Evolutionary conservation across 2,113 vertebrate species (phyloP).

Genomic region (Patagioenas fasciata): DNA sequence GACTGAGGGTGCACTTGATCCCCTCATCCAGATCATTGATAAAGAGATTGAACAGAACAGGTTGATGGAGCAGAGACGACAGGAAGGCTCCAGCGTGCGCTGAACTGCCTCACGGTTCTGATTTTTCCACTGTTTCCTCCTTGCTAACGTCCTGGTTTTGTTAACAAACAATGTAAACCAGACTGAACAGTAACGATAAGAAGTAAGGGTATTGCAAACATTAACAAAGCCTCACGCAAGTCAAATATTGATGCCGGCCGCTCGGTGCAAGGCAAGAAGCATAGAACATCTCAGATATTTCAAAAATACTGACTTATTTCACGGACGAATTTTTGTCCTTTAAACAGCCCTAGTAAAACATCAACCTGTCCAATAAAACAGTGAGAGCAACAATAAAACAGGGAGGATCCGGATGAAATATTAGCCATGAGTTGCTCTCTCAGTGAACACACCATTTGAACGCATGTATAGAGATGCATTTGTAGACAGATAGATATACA

Average conservation of each 20-base stretch:
- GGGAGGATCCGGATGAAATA: background rate
- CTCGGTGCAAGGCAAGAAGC: background rate
- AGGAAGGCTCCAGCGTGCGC: background rate
- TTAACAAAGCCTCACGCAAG: background rate
- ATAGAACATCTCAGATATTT: background rate
- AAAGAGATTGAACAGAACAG: background rate
- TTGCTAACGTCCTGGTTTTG: background rate
- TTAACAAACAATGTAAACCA: background rate
- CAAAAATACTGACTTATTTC: background rate
- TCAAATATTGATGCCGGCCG: background rate
- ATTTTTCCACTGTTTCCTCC: background rate
- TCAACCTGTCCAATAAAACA: background rate
- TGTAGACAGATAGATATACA: background rate
- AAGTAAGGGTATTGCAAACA: background rate
- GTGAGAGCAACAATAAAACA: background rate
- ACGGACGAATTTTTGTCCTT: background rate
- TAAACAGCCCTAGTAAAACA: background rate
- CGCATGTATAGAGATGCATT: fast-evolving
- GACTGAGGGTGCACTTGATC: too few species aligned
- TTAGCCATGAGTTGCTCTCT: background rate
- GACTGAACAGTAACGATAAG: background rate
- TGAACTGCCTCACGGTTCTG: background rate
- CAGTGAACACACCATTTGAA: background rate
- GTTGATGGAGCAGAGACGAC: background rate
- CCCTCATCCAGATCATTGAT: too few species aligned